phyloP scores from a whole-genome alignment of 2,113 vertebrate species.

The Phrynosoma blainvillii region DNA sequence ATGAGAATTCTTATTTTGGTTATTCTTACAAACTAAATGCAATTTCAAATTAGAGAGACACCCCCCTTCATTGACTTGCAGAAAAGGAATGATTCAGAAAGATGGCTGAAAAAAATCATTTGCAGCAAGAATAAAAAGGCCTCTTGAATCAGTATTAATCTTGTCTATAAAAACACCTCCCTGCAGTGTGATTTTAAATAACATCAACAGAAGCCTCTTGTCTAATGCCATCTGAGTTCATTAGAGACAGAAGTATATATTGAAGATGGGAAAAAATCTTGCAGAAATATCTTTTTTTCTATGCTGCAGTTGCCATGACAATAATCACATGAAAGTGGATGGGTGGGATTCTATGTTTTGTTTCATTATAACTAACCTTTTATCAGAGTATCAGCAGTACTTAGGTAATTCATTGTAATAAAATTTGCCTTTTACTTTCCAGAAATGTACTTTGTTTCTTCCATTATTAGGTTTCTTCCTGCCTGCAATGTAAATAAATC shows the following conservation, averaged over 20 bases:
- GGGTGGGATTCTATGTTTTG: not conserved
- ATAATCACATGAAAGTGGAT: not conserved
- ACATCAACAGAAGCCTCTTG: slow-evolving; percentile 17
- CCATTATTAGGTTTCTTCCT: not conserved
- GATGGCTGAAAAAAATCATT: not conserved
- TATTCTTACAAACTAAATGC: not conserved
- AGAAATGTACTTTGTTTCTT: not conserved
- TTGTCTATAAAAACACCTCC: not conserved
- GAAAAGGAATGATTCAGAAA: not conserved
- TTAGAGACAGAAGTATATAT: slow-evolving; percentile 13
- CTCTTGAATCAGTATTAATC: slow-evolving; percentile 18
- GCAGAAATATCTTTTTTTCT: not conserved
- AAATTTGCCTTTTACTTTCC: slow-evolving; percentile 17
- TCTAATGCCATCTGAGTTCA: not conserved
- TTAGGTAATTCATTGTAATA: not conserved
- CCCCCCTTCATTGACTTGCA: not conserved
- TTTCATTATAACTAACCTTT: slow-evolving; percentile 18
- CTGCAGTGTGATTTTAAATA: slow-evolving; percentile 27
- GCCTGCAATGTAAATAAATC: not conserved
- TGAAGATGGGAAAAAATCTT: not conserved
- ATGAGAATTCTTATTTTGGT: not conserved
- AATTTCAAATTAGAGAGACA: not conserved
- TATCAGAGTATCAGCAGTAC: not conserved
- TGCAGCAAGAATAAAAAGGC: not conserved
- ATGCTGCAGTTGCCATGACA: slow-evolving; percentile 10